Base-by-base conservation (phyloP, 2,888 invertebrate genomes). In the Eilema caniola region DNA sequence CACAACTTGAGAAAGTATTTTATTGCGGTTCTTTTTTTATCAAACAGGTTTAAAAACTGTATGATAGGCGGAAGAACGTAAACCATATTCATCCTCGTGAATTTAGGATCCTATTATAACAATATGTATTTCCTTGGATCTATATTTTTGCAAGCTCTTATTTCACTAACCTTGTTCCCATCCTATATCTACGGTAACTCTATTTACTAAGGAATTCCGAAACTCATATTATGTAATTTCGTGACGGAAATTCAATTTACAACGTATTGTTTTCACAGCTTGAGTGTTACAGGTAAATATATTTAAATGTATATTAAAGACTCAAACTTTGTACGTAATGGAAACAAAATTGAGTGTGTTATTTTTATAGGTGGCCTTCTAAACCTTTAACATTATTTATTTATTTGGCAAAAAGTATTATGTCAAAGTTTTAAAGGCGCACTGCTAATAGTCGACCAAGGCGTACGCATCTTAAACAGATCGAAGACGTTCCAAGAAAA, bases 171-270 rank as follows among this genome's bases (percentile, higher is more conserved):
- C 24, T 62, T 62, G 11, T 62, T 41, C 25, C 16, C 10, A 24
- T 37, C 37, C 10, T 37, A 62, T 23, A 41, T 4, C 41, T 41
- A 47, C n/a, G 47, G 64, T 31, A 64, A 64, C 25, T 64, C 20
- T 53, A n/a, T 53, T 64, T 53, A 11, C 64, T 24, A 25, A 37
- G 37, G 8, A 16, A 62, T 62, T 41, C 24, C 37, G 62, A 24
- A 41, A 37, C 62, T 62, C 62, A 37, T 37, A 41, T 1, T 47
- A 47, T 47, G 62, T 24, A 62, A 62, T 62, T 62, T 62, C 7
- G 16, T 62, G 62, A 62, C 37, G 24, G 24, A 41, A 62, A 62
- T 62, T 62, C 11, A 25, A 41, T 62, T 62, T 41, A 11, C 2
- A 41, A 62, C 25, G 8, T 41, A 41, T 62, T 62, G 41, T 62